Conservation (phyloP, 2,797 vertebrate genomes). For the Leptoclinus maculatus region DNA sequence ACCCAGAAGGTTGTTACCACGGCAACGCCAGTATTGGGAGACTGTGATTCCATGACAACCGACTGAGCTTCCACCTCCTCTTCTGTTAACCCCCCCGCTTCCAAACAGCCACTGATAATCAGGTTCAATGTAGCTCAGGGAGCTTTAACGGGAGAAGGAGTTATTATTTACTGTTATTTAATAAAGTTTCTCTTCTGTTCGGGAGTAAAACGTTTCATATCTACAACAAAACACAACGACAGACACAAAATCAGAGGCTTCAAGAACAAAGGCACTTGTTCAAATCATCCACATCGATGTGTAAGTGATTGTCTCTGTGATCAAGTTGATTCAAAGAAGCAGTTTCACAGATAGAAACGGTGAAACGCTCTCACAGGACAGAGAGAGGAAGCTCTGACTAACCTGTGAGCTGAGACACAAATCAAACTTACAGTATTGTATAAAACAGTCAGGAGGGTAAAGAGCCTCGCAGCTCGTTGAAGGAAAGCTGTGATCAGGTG, state of each 20-base stretch:
- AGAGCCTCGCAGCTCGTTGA: no score
- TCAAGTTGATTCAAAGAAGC: no score
- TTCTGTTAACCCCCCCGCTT: conserved; percentile 40
- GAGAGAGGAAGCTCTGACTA: no score
- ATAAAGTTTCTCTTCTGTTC: no score
- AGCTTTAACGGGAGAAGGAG: not conserved
- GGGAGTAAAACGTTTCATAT: not conserved
- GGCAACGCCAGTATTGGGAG: conserved; percentile 78
- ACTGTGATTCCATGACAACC: conserved; percentile 80
- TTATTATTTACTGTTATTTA: not conserved
- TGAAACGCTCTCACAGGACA: no score
- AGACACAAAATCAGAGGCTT: not conserved
- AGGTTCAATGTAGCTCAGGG: conserved; percentile 12
- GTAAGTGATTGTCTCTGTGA: not conserved
- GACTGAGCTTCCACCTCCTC: conserved; percentile 63
- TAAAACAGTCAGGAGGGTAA: no score
- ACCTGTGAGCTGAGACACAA: no score
- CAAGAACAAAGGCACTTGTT: not conserved
- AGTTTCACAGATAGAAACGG: no score
- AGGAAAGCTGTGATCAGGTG: no score
- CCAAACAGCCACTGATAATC: conserved; percentile 42
- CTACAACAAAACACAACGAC: not conserved
- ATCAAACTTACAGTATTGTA: no score
- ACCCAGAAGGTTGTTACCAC: conserved; percentile 84
- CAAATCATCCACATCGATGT: not conserved